A percentile compares a stretch with the other conserved stretches of the same genome.
Evolutionary conservation across 1,140 invertebrate genomes (phyloP).

Genomic region (Proales similis): DNA sequence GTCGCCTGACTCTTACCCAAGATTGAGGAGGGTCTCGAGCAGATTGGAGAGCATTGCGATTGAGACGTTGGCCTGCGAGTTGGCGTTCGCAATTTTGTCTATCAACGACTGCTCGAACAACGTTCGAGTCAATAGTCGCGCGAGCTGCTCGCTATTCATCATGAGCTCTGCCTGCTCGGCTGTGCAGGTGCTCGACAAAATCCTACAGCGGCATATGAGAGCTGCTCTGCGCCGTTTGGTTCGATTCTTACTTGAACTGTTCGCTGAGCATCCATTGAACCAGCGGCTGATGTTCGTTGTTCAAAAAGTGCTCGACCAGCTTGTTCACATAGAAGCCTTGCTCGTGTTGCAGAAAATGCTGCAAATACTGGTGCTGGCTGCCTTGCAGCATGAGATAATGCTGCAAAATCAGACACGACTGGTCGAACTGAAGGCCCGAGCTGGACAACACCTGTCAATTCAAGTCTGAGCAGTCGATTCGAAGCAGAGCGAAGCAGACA

Average conservation of each 20-base stretch:
- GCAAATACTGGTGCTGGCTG: background rate
- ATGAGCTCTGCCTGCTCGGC: conserved; percentile 14
- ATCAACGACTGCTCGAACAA: conserved; percentile 4
- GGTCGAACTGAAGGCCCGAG: conserved; percentile 25
- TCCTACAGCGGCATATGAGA: background rate
- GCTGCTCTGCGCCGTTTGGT: background rate
- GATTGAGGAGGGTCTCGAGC: conserved; percentile 22
- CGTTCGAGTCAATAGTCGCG: background rate
- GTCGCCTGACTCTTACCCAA: conserved; percentile 2
- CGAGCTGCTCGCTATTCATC: background rate
- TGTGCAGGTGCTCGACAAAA: conserved; percentile 9
- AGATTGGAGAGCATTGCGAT: conserved; percentile 17
- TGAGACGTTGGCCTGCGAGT: background rate
- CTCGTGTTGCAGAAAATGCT: conserved; percentile 13
- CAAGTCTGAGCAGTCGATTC: background rate
- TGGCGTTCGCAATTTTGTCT: background rate
- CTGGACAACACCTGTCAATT: background rate
- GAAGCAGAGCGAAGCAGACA: background rate
- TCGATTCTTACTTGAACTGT: conserved; percentile 4
- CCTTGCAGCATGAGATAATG: conserved; percentile 16
- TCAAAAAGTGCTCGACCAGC: conserved; percentile 12
- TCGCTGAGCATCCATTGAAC: conserved; percentile 33
- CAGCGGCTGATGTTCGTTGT: background rate
- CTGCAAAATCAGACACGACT: conserved; percentile 28
- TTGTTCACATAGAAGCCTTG: conserved; percentile 9